phyloP scores from a whole-genome alignment of 2,888 invertebrate species.

The Meghimatium bilineatum region DNA sequence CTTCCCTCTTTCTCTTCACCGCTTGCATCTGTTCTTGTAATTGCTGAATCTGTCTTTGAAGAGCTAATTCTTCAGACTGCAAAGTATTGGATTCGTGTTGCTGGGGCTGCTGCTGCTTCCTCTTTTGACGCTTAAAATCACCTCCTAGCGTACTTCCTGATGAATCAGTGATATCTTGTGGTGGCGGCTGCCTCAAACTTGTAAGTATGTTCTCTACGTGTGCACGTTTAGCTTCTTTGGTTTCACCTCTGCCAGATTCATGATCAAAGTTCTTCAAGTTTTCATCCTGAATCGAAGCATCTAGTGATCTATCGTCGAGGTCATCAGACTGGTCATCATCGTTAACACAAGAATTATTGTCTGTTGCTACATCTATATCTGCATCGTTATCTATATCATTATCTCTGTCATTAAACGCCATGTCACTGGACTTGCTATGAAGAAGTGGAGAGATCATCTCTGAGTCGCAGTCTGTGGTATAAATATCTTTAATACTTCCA shows the following conservation, averaged over 20 bases:
- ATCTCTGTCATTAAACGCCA: constrained; percentile 48
- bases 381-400: constrained; percentile 57
- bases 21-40: constrained; percentile 93
- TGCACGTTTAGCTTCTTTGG: constrained; percentile 86
- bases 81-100: constrained; percentile 82
- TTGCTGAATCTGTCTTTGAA: constrained; percentile 89
- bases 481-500: constrained; percentile 42
- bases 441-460: constrained; percentile 49
- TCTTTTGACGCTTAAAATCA: constrained; percentile 80
- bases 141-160: constrained; percentile 46
- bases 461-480: constrained; percentile 26
- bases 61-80: constrained; percentile 78
- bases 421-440: constrained; percentile 50
- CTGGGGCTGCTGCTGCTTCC: constrained; percentile 96
- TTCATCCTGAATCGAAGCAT: constrained; percentile 12
- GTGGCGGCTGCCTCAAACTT: constrained; percentile 84
- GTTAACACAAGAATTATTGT: constrained; percentile 34
- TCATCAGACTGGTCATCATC: constrained; percentile 43
- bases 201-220: constrained; percentile 96
- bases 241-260: constrained; percentile 52
- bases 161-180: constrained; percentile 35
- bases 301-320: constrained; percentile 34
- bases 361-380: constrained; percentile 34
- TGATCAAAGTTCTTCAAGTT: constrained; percentile 14
- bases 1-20: constrained; percentile 79